Conservation (phyloP, 2,888 invertebrate genomes). For the Cheilosia scutellata region DNA sequence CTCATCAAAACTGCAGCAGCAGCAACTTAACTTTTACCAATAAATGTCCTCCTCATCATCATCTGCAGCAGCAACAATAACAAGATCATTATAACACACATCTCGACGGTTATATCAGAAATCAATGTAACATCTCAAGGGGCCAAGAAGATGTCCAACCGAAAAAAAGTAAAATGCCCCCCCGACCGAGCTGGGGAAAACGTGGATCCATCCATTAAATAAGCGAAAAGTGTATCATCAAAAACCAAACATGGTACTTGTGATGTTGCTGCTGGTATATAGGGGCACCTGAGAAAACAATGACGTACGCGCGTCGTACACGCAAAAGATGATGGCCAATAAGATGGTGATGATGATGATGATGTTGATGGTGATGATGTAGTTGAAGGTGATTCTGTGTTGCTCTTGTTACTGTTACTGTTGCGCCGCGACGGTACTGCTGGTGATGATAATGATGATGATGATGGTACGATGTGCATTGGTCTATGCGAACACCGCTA, state of each 20-base stretch:
- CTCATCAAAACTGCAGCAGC: conserved; percentile 32
- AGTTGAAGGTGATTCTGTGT: conserved; percentile 71
- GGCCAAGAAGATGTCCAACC: conserved; percentile 58
- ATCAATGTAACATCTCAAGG: conserved; percentile 58
- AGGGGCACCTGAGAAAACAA: conserved; percentile 62
- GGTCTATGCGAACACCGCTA: conserved; percentile 61
- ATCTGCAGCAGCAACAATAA: conserved; percentile 31
- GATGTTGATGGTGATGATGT: conserved; percentile 24
- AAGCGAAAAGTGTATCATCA: conserved; percentile 72
- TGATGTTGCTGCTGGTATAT: conserved; percentile 16
- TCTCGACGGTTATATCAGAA: conserved; percentile 65
- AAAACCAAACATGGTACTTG: conserved; percentile 47
- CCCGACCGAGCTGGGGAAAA: background rate
- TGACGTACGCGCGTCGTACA: conserved; percentile 57
- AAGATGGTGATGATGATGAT: background rate
- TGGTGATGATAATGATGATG: conserved; percentile 39
- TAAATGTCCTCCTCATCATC: conserved; percentile 55
- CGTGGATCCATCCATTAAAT: conserved; percentile 47
- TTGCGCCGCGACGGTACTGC: conserved; percentile 46
- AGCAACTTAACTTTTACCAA: conserved; percentile 63
- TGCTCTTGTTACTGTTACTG: conserved; percentile 65
- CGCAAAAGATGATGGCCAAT: conserved; percentile 47
- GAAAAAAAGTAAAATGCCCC: conserved; percentile 15
- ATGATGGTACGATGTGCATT: conserved; percentile 74
- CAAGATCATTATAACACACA: conserved; percentile 71